Evolutionary conservation across 2,113 vertebrate species (phyloP).

Genomic region (Oncorhynchus masou): DNA sequence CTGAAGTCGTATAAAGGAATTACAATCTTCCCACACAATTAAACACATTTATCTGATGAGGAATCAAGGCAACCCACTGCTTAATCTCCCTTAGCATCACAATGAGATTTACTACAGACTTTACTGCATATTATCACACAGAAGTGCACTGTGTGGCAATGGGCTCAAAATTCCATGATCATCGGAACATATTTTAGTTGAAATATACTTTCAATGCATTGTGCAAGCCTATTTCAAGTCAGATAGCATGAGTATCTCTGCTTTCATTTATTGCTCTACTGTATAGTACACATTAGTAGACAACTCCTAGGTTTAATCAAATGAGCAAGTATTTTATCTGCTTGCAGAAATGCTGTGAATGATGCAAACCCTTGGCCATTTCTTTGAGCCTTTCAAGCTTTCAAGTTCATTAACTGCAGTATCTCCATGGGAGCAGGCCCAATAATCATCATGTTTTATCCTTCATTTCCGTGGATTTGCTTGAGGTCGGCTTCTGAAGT

Average conservation of each 20-base stretch:
- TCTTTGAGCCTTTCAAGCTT: constrained; percentile 11
- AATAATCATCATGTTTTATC: constrained; percentile 30
- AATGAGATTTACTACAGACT: constrained; percentile 6
- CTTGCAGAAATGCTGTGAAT: background rate
- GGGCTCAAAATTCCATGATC: background rate
- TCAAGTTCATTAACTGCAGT: constrained; percentile 31
- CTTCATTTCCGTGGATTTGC: constrained; percentile 25
- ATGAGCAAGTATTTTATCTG: background rate
- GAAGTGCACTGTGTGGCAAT: background rate
- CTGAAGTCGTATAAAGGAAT: background rate
- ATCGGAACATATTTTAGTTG: background rate
- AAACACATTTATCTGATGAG: constrained; percentile 17
- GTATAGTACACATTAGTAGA: background rate
- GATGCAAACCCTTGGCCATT: background rate
- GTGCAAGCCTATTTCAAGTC: too few relatives aligned
- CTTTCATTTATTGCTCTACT: background rate
- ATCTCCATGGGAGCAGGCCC: constrained; percentile 15
- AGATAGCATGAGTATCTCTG: too few relatives aligned
- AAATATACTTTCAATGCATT: too few relatives aligned
- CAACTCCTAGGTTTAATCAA: background rate
- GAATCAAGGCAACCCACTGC: constrained; percentile 27
- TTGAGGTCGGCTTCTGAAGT: constrained; percentile 21
- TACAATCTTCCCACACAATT: constrained; percentile 4
- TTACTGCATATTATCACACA: constrained; percentile 1
- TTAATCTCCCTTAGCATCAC: constrained; percentile 4